Evolutionary conservation across 1,140 invertebrate genomes (phyloP).

Genomic region (Aethina tumida): DNA sequence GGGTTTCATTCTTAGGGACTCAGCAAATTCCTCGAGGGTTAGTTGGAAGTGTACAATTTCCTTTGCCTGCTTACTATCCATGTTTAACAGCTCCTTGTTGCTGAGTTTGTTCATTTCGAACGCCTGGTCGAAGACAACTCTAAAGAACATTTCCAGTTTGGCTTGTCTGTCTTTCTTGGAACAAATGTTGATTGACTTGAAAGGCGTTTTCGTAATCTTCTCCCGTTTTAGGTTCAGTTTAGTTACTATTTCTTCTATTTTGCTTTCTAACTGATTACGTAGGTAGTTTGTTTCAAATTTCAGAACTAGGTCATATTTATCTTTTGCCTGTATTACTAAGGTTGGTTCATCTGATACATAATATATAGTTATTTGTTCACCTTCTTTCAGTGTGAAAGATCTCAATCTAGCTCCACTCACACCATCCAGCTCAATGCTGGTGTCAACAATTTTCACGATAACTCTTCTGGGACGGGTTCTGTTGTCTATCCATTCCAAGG

Average conservation of each 20-base stretch:
- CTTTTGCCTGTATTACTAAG: slow-evolving; percentile 42
- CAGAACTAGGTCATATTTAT: slow-evolving; percentile 48
- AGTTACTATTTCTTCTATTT: slow-evolving; percentile 8
- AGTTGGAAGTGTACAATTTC: slow-evolving; percentile 43
- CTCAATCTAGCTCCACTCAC: no score
- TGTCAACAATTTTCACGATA: no score
- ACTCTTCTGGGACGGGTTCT: no score
- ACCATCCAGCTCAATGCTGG: no score
- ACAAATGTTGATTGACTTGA: slow-evolving; percentile 37
- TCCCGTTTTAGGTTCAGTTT: slow-evolving; percentile 21
- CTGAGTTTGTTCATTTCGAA: slow-evolving; percentile 39
- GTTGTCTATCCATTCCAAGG: no score
- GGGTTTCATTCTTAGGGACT: slow-evolving; percentile 45
- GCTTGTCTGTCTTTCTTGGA: slow-evolving; percentile 38
- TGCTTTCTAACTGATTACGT: slow-evolving; percentile 28
- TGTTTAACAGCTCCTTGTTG: slow-evolving; percentile 34
- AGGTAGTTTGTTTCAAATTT: slow-evolving; percentile 29
- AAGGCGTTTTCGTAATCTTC: slow-evolving; percentile 28
- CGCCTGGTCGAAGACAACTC: slow-evolving; percentile 43
- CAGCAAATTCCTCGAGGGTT: slow-evolving; percentile 49
- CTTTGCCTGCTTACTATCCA: slow-evolving; percentile 36
- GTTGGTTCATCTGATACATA: slow-evolving; percentile 38
- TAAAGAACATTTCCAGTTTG: slow-evolving; percentile 43
- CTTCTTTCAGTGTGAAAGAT: no score
- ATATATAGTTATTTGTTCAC: no score